These are phyloP conservation scores for Clarias gariepinus DNA, from an alignment of 2,113 vertebrate genomes.

Conservation along the genomic window DNA sequence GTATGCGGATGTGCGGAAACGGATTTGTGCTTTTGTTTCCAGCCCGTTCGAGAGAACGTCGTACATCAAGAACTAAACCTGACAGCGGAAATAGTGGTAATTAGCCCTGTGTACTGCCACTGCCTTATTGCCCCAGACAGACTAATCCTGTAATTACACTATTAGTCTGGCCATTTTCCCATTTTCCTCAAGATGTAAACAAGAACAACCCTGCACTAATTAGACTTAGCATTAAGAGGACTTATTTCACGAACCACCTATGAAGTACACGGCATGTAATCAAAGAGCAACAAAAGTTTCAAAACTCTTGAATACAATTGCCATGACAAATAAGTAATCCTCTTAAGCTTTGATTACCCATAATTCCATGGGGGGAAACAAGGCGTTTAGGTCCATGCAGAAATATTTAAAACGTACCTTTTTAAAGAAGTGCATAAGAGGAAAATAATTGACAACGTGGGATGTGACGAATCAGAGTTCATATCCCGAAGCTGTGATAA, in stretches of 20 bases:
- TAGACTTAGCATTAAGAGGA: constrained; percentile 49
- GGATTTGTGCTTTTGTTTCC: neutral
- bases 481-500: neutral
- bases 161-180: constrained; percentile 57
- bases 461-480: neutral
- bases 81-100: constrained; percentile 48
- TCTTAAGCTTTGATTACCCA: constrained; percentile 12
- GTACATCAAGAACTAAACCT: constrained; percentile 37
- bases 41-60: neutral
- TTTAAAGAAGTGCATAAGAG: neutral
- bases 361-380: neutral
- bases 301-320: neutral
- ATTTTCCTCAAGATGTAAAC: constrained; percentile 58
- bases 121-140: constrained; percentile 56
- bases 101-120: constrained; percentile 53
- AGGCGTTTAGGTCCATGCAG: too few species aligned
- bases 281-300: constrained; percentile 10
- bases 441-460: neutral
- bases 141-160: constrained; percentile 62
- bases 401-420: neutral
- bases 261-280: constrained; percentile 10
- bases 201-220: constrained; percentile 51
- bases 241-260: constrained; percentile 25
- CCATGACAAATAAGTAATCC: neutral
- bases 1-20: constrained; percentile 19